Evolutionary conservation across 2,888 invertebrate genomes (phyloP), one percentile per base, ranked within the genome.

Genomic region (Ceramica pisi): DNA sequence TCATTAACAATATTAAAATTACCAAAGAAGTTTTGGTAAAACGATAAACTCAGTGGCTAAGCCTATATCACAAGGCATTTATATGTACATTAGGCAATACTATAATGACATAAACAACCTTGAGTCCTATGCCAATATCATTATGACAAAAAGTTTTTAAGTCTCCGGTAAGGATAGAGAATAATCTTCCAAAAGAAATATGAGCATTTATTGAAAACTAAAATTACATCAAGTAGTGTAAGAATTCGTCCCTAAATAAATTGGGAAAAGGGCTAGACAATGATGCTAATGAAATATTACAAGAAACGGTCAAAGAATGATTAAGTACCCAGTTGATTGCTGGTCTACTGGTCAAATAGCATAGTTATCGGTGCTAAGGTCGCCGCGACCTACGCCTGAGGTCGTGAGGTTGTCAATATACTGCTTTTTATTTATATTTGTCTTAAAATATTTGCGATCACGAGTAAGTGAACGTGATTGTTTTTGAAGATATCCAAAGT

Each of bases 361-460:
- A 48, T 78, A 71, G 68, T 75, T 86, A 86, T 86, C 80, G 71
- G 84, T 87, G 87, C 75, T 86, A 87, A 88, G 88, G 88, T 84
- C 82, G 63, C 31, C 14, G 16, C 77, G 78, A 83, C 80, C 83
- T 75, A 70, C 16, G 53, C 57, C 12, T 61, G 76, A 83, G 82
- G 83, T 84, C 81, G 73, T 48, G 63, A 72, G 59, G 51, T 78
- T 74, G 85, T 82, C 81, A 85, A 82, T 86, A 84, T 46, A 71
- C 31, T 48, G 38, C 71, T 23, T 80, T 80, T 84, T 86, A 71
- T 73, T 86, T 76, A 80, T 68, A 83, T 83, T 71, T 63, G 51
- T 51, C 57, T 71, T 60, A 63, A 79, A 74, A 60, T 57, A 68
- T 67, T 61, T 64, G 23, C n/a, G 10, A 41, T 65, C 63, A 72